These are phyloP conservation scores for Habroteleia sp. DNA, from an alignment of 2,888 invertebrate genomes.

Conservation along the genomic window DNA sequence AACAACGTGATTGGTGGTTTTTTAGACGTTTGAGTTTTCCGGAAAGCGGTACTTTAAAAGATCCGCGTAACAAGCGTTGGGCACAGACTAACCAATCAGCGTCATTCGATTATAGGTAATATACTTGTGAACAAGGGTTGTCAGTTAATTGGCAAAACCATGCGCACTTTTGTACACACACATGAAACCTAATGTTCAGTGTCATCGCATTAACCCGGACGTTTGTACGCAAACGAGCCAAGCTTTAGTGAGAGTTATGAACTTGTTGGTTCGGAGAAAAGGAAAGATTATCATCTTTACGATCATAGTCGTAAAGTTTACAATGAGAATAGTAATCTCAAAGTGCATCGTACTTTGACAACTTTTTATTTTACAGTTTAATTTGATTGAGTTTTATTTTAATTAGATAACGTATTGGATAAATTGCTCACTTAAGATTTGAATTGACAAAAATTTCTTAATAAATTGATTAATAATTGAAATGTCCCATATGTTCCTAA, in stretches of 20 bases:
- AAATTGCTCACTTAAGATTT: no score
- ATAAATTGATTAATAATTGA: no score
- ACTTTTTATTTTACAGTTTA: no score
- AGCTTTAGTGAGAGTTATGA: slow-evolving; percentile 32
- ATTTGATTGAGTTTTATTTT: no score
- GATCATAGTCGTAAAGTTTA: neutral
- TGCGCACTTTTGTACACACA: slow-evolving; percentile 26
- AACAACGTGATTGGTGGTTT: slow-evolving; percentile 70
- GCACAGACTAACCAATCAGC: slow-evolving; percentile 79
- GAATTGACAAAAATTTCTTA: no score
- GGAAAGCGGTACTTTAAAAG: slow-evolving; percentile 78
- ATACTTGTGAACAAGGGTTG: slow-evolving; percentile 60
- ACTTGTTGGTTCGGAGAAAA: neutral
- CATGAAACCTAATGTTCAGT: slow-evolving; percentile 47
- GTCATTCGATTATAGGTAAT: slow-evolving; percentile 80
- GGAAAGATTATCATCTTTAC: neutral
- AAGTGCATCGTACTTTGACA: no score
- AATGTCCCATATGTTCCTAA: no score
- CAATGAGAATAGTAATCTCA: no score
- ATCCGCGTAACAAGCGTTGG: slow-evolving; percentile 80
- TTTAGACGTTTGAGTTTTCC: slow-evolving; percentile 81
- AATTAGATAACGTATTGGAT: no score
- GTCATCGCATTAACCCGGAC: slow-evolving; percentile 46
- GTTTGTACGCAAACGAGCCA: slow-evolving; percentile 27
- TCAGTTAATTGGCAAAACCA: slow-evolving; percentile 24